These are phyloP conservation scores for Drosophila hydei DNA, from an alignment of 1,140 invertebrate genomes.

Conservation along the genomic window DNA sequence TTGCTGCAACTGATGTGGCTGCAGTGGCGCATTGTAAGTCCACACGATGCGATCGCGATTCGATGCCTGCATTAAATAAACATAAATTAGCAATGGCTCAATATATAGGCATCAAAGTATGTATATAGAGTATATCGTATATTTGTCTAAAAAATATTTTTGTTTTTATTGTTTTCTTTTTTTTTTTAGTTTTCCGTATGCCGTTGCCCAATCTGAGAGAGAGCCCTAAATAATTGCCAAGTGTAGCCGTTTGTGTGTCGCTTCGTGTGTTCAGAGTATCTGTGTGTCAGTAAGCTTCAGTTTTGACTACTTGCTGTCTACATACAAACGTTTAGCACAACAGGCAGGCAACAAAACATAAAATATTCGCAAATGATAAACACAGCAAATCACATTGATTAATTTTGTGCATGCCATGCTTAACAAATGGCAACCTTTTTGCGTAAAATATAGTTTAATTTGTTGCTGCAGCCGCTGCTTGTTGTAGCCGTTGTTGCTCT, in stretches of 20 bases:
- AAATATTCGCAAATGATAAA: conserved; percentile 51
- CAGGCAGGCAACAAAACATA: conserved; percentile 68
- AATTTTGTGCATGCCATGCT: conserved; percentile 61
- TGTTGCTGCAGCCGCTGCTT: conserved; percentile 66
- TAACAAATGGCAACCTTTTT: conserved; percentile 78
- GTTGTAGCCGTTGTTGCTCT: conserved; percentile 45
- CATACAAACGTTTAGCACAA: conserved; percentile 66
- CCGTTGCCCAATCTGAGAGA: conserved; percentile 34
- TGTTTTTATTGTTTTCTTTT: conserved; percentile 25
- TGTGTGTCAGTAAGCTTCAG: conserved; percentile 37
- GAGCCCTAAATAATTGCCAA: conserved; percentile 56
- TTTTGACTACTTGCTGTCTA: conserved; percentile 51
- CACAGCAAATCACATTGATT: conserved; percentile 48
- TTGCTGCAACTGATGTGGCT: conserved; percentile 83
- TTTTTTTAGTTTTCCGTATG: conserved; percentile 41
- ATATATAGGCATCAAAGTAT: conserved; percentile 4
- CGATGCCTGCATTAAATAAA: conserved; percentile 62
- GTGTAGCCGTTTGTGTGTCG: conserved; percentile 38
- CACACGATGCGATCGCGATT: conserved; percentile 90
- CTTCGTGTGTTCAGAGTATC: conserved; percentile 14
- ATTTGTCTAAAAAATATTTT: conserved; percentile 4
- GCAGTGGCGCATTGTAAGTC: conserved; percentile 94
- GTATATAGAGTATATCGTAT: conserved; percentile 13
- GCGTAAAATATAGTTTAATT: conserved; percentile 76
- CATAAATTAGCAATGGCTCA: conserved; percentile 47